Evolutionary conservation across 2,797 vertebrate species (phyloP).

Genomic region (Rhadinocentrus ornatus): DNA sequence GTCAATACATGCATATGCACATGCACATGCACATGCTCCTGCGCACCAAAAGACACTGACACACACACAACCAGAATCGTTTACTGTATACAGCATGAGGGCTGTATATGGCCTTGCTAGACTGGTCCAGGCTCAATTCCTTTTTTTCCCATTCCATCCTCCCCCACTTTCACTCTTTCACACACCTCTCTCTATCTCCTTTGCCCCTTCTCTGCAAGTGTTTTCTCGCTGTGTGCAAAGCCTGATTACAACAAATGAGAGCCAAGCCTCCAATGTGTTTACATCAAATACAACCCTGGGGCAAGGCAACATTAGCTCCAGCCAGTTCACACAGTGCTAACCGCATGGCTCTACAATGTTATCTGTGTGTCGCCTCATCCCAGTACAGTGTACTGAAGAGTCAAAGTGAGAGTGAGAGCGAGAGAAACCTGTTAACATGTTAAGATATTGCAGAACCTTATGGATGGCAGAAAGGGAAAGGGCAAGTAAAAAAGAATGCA

Average conservation of each 20-base stretch:
- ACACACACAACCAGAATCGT: conserved; percentile 52
- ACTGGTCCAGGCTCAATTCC: conserved; percentile 59
- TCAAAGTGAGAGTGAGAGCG: conserved; percentile 7
- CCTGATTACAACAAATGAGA: conserved; percentile 73
- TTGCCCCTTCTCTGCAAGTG: conserved; percentile 33
- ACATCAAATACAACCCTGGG: conserved; percentile 76
- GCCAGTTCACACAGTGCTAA: conserved; percentile 59
- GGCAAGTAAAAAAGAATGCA: not conserved
- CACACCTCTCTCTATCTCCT: conserved; percentile 23
- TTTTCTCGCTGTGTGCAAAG: conserved; percentile 59
- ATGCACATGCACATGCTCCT: conserved; percentile 44
- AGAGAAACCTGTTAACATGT: not conserved
- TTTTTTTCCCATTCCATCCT: conserved; percentile 55
- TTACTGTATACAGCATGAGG: conserved; percentile 75
- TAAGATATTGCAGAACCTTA: conserved; percentile 11
- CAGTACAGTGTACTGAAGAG: conserved; percentile 24
- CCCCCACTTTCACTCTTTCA: conserved; percentile 28
- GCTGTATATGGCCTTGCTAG: conserved; percentile 78
- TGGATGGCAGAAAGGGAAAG: not conserved
- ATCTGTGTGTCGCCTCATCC: conserved; percentile 36
- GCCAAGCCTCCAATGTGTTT: conserved; percentile 68
- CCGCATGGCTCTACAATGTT: conserved; percentile 35
- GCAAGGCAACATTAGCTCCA: conserved; percentile 58
- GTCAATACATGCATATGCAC: conserved; percentile 72
- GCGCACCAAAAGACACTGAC: conserved; percentile 32